Evolutionary conservation across 1,140 invertebrate genomes (phyloP), one percentile per base, ranked within the genome.

Genomic region (Branchinecta lindahli): DNA sequence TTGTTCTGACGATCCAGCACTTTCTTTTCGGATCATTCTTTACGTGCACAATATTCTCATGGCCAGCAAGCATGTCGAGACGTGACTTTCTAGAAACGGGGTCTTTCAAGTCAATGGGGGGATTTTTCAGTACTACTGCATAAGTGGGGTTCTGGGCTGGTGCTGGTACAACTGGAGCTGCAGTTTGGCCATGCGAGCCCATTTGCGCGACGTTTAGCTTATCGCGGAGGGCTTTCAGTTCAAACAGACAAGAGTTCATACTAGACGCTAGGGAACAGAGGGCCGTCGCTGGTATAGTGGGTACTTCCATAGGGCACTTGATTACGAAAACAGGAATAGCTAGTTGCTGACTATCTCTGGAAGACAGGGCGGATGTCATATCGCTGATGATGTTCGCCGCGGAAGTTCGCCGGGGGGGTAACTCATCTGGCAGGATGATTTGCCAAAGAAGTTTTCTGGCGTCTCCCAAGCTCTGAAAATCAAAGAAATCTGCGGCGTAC

Each of bases 281-380:
- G 47, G 47, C 47, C 9, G n/a, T 52, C 9, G 47, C 47, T 9
- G 9, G 47, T 52, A 52, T 52, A 52, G n/a, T 52, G 47, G n/a
- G 47, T 52, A 52, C 47, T 52, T 52, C 47, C 47, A 52, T 52
- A 52, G 47, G 47, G 47, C 47, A 52, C n/a, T 52, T 52, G 47
- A n/a, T 52, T n/a, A 52, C 9, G 47, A 52, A 52, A 52, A 52
- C 47, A n/a, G 47, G 47, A 52, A n/a, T 52, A 52, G n/a, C 47
- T 52, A 52, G n/a, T n/a, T 52, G 47, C 47, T 52, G 47, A 52
- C 47, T n/a, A n/a, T 52, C 47, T 9, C 47, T 52, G 47, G n/a
- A 52, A 9, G n/a, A 52, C n/a, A 52, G 47, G 47, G 47, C 47
- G 9, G 9, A 52, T 52, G 9, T 52, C 47, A 52, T 52, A 52